Base-by-base conservation (phyloP, 2,797 vertebrate species). In the Eutrigla gurnardus region DNA sequence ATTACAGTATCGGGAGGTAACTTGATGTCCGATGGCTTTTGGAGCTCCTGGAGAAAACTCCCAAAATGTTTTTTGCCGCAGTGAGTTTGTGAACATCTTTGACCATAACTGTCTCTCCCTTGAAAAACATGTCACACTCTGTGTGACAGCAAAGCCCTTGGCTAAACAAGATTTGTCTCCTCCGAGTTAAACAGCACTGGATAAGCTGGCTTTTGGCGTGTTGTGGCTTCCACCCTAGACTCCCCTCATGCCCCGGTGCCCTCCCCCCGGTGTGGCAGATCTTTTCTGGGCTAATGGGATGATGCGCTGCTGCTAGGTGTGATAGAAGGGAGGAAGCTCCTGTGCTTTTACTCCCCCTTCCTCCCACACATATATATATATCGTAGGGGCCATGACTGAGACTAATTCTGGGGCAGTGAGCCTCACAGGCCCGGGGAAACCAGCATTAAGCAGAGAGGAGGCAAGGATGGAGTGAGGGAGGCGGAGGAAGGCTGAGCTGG, bases 251-350 rank as follows among this genome's bases (percentile, higher is more conserved):
- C 75, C 78, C 78, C 75, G 36, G 40, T 77, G 68, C 80, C 75
- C 76, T 82, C 50, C 75, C 62, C 77, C 64, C 71, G 18, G 6
- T 77, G 57, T 78, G 18, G 65, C 57, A 83, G 75, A 75, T 80
- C 75, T 85, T 83, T 83, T 85, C 77, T 61, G 70, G 80, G 71
- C 76, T 93, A 94, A 93, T 91, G 85, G 89, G 89, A 93, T 94
- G 92, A 92, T 88, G 83, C 79, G 85, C 80, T 88, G 84, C 84
- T 82, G 84, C 88, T 53, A 76, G 84, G 83, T 91, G 77, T 77
- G 85, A 87, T 80, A 66, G 86, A 83, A 60, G 68, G 71, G 81
- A 88, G 75, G 80, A 75, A 74, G 75, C 79, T 73, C 79, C 60
- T 87, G 73, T 84, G 77, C 86, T 87, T 84, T 84, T 73, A 63